Evolutionary conservation across 2,888 invertebrate genomes (phyloP).

Genomic region (Atherix ibis): DNA sequence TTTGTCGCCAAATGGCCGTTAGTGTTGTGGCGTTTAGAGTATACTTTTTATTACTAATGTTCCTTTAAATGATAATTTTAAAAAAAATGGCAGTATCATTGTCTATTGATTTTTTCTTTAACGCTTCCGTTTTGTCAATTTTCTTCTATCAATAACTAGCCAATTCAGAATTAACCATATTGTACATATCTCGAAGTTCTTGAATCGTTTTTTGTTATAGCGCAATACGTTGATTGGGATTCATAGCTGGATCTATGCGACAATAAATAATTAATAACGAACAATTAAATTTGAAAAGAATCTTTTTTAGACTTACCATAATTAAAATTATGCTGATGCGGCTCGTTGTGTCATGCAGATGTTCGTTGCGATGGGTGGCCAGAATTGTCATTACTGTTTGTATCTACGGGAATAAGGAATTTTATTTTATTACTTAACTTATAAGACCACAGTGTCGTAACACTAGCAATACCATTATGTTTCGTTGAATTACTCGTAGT

Average conservation of each 20-base stretch:
- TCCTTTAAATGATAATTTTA: no score
- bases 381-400: conserved; percentile 32
- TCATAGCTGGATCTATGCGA: conserved; percentile 57
- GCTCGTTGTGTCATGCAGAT: conserved; percentile 23
- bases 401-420: no score
- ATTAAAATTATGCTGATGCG: conserved; percentile 74
- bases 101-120: conserved; percentile 47
- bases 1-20: no score
- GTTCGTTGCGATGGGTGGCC: conserved; percentile 20
- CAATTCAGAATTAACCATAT: conserved; percentile 73
- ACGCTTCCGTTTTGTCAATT: conserved; percentile 79
- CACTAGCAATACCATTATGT: conserved; percentile 19
- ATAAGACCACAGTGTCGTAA: no score
- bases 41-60: no score
- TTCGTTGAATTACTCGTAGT: conserved; percentile 18
- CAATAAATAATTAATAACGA: conserved; percentile 5
- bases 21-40: no score
- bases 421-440: no score
- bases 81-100: conserved; percentile 5
- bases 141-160: conserved; percentile 74
- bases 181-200: conserved; percentile 72
- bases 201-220: conserved; percentile 62
- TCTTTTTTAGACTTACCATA: conserved; percentile 42
- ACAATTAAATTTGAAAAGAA: conserved; percentile 1
- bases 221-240: conserved; percentile 62